These are phyloP conservation scores for Anseranas semipalmata DNA, from an alignment of 2,113 vertebrate genomes.

Conservation along the genomic window DNA sequence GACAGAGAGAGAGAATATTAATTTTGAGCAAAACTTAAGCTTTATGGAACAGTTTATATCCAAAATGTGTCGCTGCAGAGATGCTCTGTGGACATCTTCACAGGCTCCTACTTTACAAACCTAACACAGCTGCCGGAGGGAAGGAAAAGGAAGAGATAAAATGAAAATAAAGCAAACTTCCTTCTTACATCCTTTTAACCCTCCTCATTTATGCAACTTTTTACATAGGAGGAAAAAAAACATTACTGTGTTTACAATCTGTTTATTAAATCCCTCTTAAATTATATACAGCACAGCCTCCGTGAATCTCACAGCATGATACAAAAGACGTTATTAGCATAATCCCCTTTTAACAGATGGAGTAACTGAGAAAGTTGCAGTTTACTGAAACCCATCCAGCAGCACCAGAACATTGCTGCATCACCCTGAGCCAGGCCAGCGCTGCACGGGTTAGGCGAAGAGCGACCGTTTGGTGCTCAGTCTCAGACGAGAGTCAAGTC, in stretches of 20 bases:
- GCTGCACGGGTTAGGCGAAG: background rate
- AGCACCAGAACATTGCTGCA: background rate
- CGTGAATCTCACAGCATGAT: background rate
- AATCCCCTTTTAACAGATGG: slow-evolving; percentile 9
- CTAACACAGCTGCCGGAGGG: background rate
- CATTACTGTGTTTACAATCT: background rate
- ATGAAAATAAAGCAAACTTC: background rate
- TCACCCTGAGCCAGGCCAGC: background rate
- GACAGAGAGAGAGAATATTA: background rate
- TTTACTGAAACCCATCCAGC: background rate
- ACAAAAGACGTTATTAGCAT: background rate
- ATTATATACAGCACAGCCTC: background rate
- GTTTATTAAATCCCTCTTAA: background rate
- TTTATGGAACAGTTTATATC: background rate
- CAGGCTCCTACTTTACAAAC: background rate
- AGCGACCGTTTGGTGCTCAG: background rate
- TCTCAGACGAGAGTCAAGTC: background rate
- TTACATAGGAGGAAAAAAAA: background rate
- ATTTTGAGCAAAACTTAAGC: background rate
- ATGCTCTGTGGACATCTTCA: background rate
- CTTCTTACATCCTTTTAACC: background rate
- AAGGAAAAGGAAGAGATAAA: background rate
- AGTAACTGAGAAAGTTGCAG: slow-evolving; percentile 8
- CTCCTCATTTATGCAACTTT: background rate
- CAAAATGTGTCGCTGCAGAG: background rate